These are phyloP conservation scores for Accipiter virgatus DNA, from an alignment of 2,113 vertebrate species.

Conservation along the genomic window DNA sequence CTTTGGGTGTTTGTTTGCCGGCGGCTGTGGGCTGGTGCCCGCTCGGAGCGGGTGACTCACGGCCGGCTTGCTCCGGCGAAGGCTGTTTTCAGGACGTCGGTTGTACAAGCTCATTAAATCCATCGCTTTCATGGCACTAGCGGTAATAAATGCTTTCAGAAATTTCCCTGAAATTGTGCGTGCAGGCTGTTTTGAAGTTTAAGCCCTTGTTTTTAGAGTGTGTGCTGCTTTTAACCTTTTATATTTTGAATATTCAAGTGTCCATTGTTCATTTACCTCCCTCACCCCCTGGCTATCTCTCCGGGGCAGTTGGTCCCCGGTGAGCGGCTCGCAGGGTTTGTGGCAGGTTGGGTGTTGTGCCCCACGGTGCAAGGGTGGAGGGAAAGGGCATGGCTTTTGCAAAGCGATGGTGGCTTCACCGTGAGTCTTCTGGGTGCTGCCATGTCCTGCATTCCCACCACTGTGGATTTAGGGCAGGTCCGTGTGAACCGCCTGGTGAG, in stretches of 20 bases:
- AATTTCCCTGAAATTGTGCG: background rate
- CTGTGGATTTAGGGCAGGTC: background rate
- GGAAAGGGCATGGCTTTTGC: background rate
- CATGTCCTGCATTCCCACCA: background rate
- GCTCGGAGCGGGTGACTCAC: constrained; percentile 18
- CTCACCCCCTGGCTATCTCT: rapidly evolving
- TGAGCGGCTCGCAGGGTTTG: background rate
- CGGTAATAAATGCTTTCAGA: background rate
- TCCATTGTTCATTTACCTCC: background rate
- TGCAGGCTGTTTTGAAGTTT: constrained; percentile 13
- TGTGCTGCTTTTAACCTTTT: background rate
- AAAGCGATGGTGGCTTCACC: background rate
- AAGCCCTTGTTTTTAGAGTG: background rate
- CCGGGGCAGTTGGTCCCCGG: rapidly evolving
- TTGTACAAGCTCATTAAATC: background rate
- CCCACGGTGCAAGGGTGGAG: background rate
- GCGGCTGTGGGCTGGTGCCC: background rate
- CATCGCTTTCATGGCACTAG: background rate
- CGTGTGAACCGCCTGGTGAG: background rate
- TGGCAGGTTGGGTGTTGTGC: background rate
- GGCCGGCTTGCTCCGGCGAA: background rate
- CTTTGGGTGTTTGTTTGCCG: constrained; percentile 22
- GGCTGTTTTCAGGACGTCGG: background rate
- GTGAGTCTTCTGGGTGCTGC: background rate
- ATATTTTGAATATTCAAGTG: background rate